A percentile compares a stretch with the other conserved stretches of the same genome.
phyloP scores from a whole-genome alignment of 2,797 vertebrate genomes.

The Falco biarmicus region DNA sequence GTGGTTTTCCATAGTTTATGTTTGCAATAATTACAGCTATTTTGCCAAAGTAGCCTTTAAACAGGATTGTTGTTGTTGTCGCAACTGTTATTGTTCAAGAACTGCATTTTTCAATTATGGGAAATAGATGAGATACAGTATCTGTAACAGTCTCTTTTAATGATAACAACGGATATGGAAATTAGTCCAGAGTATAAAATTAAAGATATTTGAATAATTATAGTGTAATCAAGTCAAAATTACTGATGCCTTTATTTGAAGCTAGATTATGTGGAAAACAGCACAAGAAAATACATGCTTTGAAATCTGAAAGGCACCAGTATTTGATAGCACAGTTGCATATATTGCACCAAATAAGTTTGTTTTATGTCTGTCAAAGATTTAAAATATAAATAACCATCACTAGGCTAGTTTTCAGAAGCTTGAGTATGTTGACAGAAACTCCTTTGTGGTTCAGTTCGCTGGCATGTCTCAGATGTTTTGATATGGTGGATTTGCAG shows the following conservation, averaged over 20 bases:
- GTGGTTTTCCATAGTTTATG: background rate
- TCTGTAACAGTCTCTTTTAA: constrained; percentile 73
- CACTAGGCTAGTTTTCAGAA: background rate
- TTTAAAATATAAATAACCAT: background rate
- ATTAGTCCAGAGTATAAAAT: constrained; percentile 76
- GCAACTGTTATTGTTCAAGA: constrained; percentile 62
- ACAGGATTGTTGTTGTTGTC: constrained; percentile 56
- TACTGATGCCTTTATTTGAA: constrained; percentile 76
- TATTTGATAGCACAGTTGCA: constrained; percentile 55
- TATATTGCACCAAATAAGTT: constrained; percentile 21
- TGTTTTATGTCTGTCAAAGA: background rate
- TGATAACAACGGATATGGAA: constrained; percentile 72
- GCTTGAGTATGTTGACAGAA: background rate
- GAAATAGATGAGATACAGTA: constrained; percentile 66
- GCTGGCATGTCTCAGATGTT: background rate
- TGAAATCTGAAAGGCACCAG: constrained; percentile 67
- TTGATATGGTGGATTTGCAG: background rate
- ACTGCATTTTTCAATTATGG: constrained; percentile 73
- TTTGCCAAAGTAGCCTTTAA: constrained; percentile 42
- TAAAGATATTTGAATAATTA: constrained; percentile 82
- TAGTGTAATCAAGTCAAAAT: constrained; percentile 80
- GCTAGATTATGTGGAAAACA: constrained; percentile 72
- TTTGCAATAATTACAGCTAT: constrained; percentile 41
- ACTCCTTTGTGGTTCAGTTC: background rate
- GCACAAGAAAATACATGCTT: constrained; percentile 66